phyloP scores from a whole-genome alignment of 2,797 vertebrate genomes.

The Tragelaphus eurycerus region DNA sequence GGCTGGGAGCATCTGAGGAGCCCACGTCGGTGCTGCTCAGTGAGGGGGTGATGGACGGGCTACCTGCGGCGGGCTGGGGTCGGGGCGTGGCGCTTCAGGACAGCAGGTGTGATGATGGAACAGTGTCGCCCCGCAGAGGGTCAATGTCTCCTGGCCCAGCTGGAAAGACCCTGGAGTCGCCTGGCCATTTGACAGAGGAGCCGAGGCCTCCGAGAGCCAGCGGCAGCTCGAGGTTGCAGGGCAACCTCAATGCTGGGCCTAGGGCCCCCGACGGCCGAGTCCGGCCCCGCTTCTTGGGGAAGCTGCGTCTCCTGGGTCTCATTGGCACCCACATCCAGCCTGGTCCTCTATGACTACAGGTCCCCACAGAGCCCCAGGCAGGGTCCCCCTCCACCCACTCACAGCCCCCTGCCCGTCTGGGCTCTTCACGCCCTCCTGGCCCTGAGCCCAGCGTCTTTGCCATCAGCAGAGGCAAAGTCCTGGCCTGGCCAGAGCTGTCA shows the following conservation, averaged over 20 bases:
- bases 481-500: not conserved
- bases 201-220: accelerated
- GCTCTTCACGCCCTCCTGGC: not conserved
- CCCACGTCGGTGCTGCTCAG: not conserved
- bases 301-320: accelerated
- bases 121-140: accelerated
- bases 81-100: not conserved
- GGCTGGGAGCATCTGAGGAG: constrained; percentile 71
- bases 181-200: not conserved
- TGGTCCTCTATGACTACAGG: not conserved
- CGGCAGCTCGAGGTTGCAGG: accelerated
- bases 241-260: too few relatives aligned
- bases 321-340: not conserved
- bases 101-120: not conserved
- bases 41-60: not conserved
- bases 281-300: accelerated
- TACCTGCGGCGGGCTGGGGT: accelerated
- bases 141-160: not conserved
- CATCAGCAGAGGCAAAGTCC: not conserved
- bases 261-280: accelerated
- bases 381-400: accelerated
- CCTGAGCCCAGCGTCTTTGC: not conserved
- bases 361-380: not conserved
- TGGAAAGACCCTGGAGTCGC: not conserved
- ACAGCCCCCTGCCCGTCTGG: accelerated